phyloP scores from a whole-genome alignment of 2,888 invertebrate species.

The Platycnemis pennipes region DNA sequence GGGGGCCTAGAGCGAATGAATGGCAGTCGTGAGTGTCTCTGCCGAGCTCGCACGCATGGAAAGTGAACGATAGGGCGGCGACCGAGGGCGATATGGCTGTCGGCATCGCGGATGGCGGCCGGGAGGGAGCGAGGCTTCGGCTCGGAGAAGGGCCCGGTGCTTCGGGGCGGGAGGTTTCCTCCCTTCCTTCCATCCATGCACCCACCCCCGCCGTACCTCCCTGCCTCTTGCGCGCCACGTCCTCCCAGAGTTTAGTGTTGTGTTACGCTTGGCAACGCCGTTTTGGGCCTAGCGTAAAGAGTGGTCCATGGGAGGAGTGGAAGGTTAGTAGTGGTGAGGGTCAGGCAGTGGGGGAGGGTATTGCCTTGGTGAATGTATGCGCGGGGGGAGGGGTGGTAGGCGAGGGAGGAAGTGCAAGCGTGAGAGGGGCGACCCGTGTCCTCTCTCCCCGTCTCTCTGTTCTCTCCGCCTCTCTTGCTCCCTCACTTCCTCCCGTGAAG shows the following conservation, averaged over 20 bases:
- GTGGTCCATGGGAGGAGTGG: not conserved
- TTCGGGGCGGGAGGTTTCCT: not conserved
- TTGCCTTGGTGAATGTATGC: not conserved
- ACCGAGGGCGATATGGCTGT: not conserved
- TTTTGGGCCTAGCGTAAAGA: not conserved
- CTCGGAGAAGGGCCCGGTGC: not conserved
- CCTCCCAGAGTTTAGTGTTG: not conserved
- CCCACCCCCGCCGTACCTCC: not conserved
- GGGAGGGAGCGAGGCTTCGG: not conserved
- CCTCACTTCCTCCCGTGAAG: not conserved
- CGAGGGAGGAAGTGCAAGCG: not conserved
- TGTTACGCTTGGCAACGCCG: conserved; percentile 57
- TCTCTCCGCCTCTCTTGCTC: not conserved
- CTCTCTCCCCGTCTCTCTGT: not conserved
- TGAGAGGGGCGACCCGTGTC: not conserved
- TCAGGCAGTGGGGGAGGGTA: not conserved
- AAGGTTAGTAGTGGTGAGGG: not conserved
- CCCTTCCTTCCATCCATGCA: not conserved
- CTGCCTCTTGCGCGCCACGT: not conserved
- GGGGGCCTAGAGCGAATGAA: not conserved
- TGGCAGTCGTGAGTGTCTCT: not conserved
- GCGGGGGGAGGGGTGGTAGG: not conserved
- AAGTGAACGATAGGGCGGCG: not conserved
- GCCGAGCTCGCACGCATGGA: not conserved
- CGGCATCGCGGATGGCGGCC: not conserved